Evolutionary conservation across 1,140 invertebrate genomes (phyloP).

Genomic region (Zaprionus kolodkinae): DNA sequence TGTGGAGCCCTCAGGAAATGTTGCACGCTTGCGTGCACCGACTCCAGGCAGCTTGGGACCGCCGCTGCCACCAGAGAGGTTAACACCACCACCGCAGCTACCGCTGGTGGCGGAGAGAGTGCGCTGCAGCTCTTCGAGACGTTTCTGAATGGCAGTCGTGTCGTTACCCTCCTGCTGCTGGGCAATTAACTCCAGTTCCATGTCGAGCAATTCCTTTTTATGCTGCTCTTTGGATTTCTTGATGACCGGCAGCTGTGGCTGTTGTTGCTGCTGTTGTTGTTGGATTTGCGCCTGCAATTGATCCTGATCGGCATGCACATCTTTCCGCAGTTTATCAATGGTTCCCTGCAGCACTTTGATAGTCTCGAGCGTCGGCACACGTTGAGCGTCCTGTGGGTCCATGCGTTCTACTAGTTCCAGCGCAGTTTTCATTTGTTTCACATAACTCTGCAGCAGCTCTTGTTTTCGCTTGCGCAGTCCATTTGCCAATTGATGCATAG

Average conservation of each 20-base stretch:
- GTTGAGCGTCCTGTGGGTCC: conserved; percentile 74
- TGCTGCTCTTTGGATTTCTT: conserved; percentile 84
- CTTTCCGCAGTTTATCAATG: conserved; percentile 80
- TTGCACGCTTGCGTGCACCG: conserved; percentile 58
- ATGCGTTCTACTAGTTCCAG: conserved; percentile 77
- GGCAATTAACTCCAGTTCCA: conserved; percentile 82
- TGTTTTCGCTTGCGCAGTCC: conserved; percentile 81
- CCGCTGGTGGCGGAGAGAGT: conserved; percentile 58
- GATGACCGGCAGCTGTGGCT: conserved; percentile 49
- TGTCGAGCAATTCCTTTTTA: conserved; percentile 83
- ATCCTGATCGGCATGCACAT: conserved; percentile 81
- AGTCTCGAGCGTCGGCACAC: conserved; percentile 68
- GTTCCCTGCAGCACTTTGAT: conserved; percentile 79
- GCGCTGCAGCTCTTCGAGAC: conserved; percentile 81
- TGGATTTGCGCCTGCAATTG: conserved; percentile 81
- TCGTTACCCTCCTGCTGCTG: conserved; percentile 84
- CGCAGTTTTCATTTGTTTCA: conserved; percentile 82
- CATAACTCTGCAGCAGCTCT: conserved; percentile 80
- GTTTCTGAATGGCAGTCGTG: conserved; percentile 79
- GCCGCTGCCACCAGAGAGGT: conserved; percentile 30
- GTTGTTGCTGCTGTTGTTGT: conserved; percentile 60
- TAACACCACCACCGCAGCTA: conserved; percentile 37
- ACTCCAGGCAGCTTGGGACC: conserved; percentile 30
- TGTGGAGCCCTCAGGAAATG: conserved; percentile 72
- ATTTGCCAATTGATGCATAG: conserved; percentile 80